A percentile compares a stretch with the other conserved stretches of the same genome.
These are phyloP conservation scores for Hemitrygon akajei DNA, from an alignment of 2,797 vertebrate species.

Conservation along the genomic window DNA sequence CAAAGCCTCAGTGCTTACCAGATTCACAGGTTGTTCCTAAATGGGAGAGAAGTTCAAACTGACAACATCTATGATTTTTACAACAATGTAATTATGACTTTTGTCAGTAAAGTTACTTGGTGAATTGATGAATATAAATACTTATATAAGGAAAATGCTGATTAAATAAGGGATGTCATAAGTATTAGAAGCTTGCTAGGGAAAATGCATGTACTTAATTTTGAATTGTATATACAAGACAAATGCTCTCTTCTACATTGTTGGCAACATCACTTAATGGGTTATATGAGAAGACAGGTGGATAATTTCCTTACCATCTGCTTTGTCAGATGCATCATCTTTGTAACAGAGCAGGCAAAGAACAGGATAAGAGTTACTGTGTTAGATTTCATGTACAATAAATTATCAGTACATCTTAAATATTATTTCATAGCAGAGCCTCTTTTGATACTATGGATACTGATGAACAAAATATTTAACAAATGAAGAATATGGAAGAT, in stretches of 20 bases:
- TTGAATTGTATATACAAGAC: neutral
- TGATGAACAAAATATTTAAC: neutral
- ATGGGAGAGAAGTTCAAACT: constrained; percentile 56
- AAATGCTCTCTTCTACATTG: neutral
- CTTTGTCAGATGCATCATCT: constrained; percentile 98
- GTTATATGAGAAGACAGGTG: constrained; percentile 47
- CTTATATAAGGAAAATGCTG: neutral
- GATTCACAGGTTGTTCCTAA: constrained; percentile 77
- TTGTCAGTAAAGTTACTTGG: constrained; percentile 14
- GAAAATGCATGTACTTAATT: neutral
- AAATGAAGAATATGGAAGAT: neutral
- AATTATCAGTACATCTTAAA: neutral
- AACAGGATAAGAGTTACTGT: constrained; percentile 63
- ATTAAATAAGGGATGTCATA: neutral
- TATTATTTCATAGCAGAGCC: neutral
- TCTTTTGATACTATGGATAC: neutral
- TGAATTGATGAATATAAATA: neutral
- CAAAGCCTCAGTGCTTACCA: constrained; percentile 64
- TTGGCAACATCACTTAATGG: neutral
- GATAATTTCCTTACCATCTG: constrained; percentile 87
- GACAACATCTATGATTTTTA: constrained; percentile 40
- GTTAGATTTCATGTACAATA: constrained; percentile 47
- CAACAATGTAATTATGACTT: no score
- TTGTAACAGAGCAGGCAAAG: constrained; percentile 70
- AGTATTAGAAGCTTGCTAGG: neutral